These are phyloP conservation scores for Capra hircus DNA, from an alignment of 2,113 vertebrate genomes.

Conservation along the genomic window DNA sequence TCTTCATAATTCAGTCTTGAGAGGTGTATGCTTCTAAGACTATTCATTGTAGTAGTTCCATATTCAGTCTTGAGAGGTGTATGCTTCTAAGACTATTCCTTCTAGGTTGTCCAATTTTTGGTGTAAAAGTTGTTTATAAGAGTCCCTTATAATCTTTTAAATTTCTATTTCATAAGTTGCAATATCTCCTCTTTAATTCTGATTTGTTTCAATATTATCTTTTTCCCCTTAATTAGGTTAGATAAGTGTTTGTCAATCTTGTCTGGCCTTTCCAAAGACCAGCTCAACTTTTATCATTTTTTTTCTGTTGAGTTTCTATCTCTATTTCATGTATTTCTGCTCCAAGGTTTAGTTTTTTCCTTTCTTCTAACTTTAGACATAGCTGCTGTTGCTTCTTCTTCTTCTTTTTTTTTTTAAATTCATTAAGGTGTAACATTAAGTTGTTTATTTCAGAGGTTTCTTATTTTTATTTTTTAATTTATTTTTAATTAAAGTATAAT, in stretches of 20 bases:
- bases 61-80: not conserved
- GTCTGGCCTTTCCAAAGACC: not conserved
- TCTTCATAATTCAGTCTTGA: not conserved
- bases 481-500: not conserved
- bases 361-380: not conserved
- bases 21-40: not conserved
- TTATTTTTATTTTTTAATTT: not conserved
- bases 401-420: not conserved
- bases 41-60: too few relatives aligned
- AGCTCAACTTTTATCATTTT: not conserved
- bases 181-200: not conserved
- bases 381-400: accelerated
- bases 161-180: not conserved
- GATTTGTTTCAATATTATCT: not conserved
- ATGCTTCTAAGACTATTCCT: not conserved
- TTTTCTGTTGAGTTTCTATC: not conserved
- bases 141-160: not conserved
- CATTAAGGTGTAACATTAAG: not conserved
- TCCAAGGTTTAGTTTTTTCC: not conserved
- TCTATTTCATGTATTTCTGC: not conserved
- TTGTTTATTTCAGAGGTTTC: not conserved
- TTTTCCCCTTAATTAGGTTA: not conserved
- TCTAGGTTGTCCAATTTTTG: not conserved
- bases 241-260: not conserved
- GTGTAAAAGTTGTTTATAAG: not conserved